These are phyloP conservation scores for Plestiodon gilberti DNA, from an alignment of 2,113 vertebrate species.

Conservation along the genomic window DNA sequence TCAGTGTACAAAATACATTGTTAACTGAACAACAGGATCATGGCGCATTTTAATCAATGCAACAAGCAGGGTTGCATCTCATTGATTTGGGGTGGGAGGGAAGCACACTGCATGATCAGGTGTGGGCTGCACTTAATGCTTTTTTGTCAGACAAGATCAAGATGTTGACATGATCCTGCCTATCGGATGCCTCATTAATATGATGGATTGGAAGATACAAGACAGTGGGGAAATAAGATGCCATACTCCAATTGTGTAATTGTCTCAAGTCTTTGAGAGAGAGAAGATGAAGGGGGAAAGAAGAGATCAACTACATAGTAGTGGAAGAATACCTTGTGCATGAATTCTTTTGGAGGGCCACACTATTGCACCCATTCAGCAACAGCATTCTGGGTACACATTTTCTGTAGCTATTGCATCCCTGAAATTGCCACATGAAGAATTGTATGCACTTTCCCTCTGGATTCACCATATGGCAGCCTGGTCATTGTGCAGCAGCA, in stretches of 20 bases:
- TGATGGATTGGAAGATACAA: conserved; percentile 48
- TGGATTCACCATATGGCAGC: background rate
- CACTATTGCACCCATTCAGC: background rate
- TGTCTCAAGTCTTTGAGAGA: conserved; percentile 43
- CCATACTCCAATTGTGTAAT: conserved; percentile 3
- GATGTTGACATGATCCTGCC: conserved; percentile 41
- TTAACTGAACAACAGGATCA: conserved; percentile 44
- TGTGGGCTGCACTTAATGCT: conserved; percentile 37
- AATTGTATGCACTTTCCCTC: background rate
- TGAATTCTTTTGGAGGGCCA: conserved; percentile 22
- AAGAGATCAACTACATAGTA: background rate
- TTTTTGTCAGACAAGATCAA: conserved; percentile 49
- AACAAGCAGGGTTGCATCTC: conserved; percentile 52
- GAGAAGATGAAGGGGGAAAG: background rate
- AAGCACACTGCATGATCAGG: conserved; percentile 27
- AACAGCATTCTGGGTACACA: no score
- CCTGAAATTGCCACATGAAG: no score
- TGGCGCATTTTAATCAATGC: conserved; percentile 41
- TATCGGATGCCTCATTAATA: conserved; percentile 55
- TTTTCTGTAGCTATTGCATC: background rate
- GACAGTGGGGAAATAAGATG: background rate
- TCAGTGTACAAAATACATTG: conserved; percentile 64
- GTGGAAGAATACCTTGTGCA: background rate
- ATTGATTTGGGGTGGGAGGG: conserved; percentile 35
- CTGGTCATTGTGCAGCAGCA: background rate